Evolutionary conservation across 2,888 invertebrate species (phyloP), one percentile per base, ranked within the genome.

Genomic region (Cosmopolites sordidus): DNA sequence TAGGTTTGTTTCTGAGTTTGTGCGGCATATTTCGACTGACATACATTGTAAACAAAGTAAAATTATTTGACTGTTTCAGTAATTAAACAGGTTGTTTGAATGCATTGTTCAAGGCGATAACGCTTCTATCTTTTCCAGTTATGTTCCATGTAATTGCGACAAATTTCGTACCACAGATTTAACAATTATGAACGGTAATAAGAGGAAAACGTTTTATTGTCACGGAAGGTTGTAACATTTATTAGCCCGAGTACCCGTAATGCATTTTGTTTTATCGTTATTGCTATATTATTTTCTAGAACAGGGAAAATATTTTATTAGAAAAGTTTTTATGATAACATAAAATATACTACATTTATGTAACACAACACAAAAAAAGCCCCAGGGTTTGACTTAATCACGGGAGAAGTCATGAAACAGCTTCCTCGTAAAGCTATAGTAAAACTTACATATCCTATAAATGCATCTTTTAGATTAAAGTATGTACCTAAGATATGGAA

Each of bases 201-300:
- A 16, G 45, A 17, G 16, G 38, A 37, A 45, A 45, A 17, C 18
- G 17, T 15, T 45, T 45, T 45, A 45, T 37, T 37, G 45, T 45
- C 18, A 38, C 37, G 1, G 14, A 18, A 14, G 9, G 18, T 37
- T 37, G 18, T 38, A 38, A 45, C 37, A 33, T 45, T 44, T 45
- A 45, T 45, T 17, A 33, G 37, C 6, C 33, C 33, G 37, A 37
- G 45, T 17, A 16, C 45, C 18, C 16, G 37, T 18, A 37, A 37
- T 45, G 45, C 38, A 29, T 14, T 37, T 38, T 22, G 18, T 18
- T 44, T 45, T 45, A 45, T 14, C 22, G 8, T 38, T 29, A 45
- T 17, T 18, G 37, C 18, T 5, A 14, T 45, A 22, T 15, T 38
- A 14, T 37, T 22, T 22, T 22, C 22, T 22, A 8, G 8, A 22